Evolutionary conservation across 2,797 vertebrate genomes (phyloP), one percentile per base, ranked within the genome.

Genomic region (Labeo calbasu): DNA sequence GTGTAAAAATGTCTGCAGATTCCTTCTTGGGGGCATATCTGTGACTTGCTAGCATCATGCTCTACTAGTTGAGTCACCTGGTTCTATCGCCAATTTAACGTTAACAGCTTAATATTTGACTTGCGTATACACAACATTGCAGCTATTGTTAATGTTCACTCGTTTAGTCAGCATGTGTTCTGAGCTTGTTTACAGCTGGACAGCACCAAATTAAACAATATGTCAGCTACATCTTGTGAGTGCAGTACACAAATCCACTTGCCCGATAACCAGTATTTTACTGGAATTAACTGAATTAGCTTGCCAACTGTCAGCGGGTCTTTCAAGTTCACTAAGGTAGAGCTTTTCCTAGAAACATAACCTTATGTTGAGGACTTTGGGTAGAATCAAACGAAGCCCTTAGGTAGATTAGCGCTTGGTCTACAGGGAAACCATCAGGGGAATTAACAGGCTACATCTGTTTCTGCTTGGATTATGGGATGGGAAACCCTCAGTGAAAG

Each of bases 211-310:
- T 48, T 63, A 11, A 32, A 28, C 14, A 73, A 48, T 28, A 17
- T 5, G 21, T 11, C 40, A 13, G 5, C 36, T 11, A 61, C 36
- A 63, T 63, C 43, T 70, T 69, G 5, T 9, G 10, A 78, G 65
- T n/a, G 36, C 40, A 84, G 83, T 85, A 85, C 85, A 84, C 79
- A 81, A 66, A 87, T 69, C 65, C 59, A 71, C n/a, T 21, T 40
- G 50, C 66, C 81, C 17, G 53, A 73, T 79, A 63, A 68, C 51
- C 68, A 70, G 89, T 65, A 79, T 86, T 85, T 65, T 85, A 69
- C 76, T 86, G 85, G 84, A 63, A 84, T 85, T 80, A 87, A 87
- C 88, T 88, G 0, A 87, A 83, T 90, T 83, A 91, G 80, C 32
- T 55, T 70, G 69, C 21, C 78, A 84, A 19, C 28, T 77, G 79